Conservation (phyloP, 2,113 vertebrate species). For the Chunga burmeisteri region DNA sequence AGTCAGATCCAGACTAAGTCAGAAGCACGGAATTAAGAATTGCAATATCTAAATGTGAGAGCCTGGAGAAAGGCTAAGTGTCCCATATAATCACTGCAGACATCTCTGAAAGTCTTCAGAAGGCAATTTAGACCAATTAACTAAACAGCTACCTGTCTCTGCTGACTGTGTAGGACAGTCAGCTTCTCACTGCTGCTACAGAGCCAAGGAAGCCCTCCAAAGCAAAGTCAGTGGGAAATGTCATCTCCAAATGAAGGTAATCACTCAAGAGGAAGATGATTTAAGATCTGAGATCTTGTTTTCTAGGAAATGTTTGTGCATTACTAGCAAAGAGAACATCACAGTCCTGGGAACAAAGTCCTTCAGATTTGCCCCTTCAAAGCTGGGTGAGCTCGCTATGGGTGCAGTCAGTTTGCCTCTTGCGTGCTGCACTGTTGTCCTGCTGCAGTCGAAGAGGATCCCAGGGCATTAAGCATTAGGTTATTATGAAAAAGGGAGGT, state of each 20-base stretch:
- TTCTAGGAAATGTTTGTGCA: not conserved
- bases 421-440: not conserved
- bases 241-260: not conserved
- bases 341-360: not conserved
- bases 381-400: not conserved
- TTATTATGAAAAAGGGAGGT: not conserved
- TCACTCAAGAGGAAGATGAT: not conserved
- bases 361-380: not conserved
- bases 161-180: not conserved
- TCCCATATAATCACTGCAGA: not conserved
- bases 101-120: not conserved
- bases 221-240: not conserved
- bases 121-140: not conserved
- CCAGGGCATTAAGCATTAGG: not conserved
- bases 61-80: not conserved
- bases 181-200: not conserved
- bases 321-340: not conserved
- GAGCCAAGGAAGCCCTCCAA: not conserved
- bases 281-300: not conserved
- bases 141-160: not conserved
- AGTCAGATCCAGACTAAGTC: not conserved
- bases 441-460: not conserved
- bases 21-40: not conserved
- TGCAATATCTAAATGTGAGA: not conserved
- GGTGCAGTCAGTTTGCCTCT: not conserved